A percentile compares a stretch with the other conserved stretches of the same genome.
These are phyloP conservation scores for Parochlus steinenii DNA, from an alignment of 2,888 invertebrate species.

Conservation along the genomic window DNA sequence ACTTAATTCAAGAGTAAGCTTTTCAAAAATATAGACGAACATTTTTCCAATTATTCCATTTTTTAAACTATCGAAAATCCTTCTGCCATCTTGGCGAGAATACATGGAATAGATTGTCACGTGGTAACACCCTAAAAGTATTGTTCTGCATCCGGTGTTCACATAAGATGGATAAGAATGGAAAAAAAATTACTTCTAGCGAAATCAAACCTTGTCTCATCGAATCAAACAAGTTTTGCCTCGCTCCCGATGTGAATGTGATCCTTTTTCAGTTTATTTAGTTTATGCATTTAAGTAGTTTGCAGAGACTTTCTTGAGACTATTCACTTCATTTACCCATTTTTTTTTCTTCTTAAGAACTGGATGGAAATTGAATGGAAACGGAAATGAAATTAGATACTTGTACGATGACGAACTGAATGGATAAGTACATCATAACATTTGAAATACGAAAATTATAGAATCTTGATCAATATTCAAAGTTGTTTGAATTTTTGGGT, in stretches of 20 bases:
- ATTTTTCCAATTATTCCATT: conserved; percentile 1
- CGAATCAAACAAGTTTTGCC: no score
- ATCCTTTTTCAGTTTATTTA: no score
- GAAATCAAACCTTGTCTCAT: no score
- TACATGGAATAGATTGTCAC: no score
- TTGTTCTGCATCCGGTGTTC: conserved; percentile 13
- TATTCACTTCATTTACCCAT: background rate
- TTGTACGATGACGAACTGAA: conserved; percentile 12
- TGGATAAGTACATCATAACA: no score
- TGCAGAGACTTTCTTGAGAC: background rate
- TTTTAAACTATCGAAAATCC: conserved; percentile 1
- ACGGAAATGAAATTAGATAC: conserved; percentile 13
- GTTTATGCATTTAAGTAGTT: no score
- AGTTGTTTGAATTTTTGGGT: no score
- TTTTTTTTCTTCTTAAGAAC: background rate
- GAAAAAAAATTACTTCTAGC: no score
- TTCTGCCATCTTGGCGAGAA: no score
- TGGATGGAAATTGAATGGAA: conserved; percentile 2
- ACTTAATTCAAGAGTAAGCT: conserved; percentile 5
- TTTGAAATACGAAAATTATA: no score
- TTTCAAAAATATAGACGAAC: background rate
- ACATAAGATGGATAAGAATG: background rate
- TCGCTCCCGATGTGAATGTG: no score
- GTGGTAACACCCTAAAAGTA: conserved; percentile 13
- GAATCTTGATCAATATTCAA: no score